A percentile compares a stretch with the other conserved stretches of the same genome.
phyloP scores from a whole-genome alignment of 2,888 invertebrate genomes.

The Cyaniris semiargus region DNA sequence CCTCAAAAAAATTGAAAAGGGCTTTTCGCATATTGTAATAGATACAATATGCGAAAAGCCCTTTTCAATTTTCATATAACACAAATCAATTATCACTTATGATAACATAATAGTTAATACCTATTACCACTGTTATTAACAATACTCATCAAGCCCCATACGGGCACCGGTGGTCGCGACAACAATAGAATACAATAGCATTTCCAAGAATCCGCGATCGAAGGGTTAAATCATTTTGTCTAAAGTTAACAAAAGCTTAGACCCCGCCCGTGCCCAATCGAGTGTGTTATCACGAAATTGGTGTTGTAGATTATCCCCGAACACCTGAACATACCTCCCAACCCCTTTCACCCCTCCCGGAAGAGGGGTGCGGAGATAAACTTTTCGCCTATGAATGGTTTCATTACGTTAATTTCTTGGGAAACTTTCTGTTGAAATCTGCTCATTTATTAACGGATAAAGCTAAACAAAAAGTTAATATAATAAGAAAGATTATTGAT shows the following conservation, averaged over 20 bases:
- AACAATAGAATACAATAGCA: too few relatives aligned
- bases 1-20: too few relatives aligned
- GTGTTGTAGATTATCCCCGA: background rate
- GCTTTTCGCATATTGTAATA: too few relatives aligned
- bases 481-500: background rate
- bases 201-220: too few relatives aligned
- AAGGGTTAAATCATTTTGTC: background rate
- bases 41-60: too few relatives aligned
- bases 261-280: background rate
- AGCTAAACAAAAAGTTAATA: background rate
- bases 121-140: background rate
- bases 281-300: background rate
- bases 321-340: background rate
- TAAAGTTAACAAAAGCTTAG: background rate
- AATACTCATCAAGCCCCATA: too few relatives aligned
- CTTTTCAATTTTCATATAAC: too few relatives aligned
- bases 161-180: too few relatives aligned
- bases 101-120: too few relatives aligned
- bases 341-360: background rate
- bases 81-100: too few relatives aligned
- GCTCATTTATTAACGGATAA: background rate
- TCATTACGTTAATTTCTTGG: background rate
- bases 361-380: background rate
- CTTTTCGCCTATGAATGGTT: constrained; percentile 5
- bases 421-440: background rate